Percentiles rank a stretch among this genome's conserved stretches.
phyloP scores from a whole-genome alignment of 1,140 invertebrate species.

The Drosophila tsacasi region DNA sequence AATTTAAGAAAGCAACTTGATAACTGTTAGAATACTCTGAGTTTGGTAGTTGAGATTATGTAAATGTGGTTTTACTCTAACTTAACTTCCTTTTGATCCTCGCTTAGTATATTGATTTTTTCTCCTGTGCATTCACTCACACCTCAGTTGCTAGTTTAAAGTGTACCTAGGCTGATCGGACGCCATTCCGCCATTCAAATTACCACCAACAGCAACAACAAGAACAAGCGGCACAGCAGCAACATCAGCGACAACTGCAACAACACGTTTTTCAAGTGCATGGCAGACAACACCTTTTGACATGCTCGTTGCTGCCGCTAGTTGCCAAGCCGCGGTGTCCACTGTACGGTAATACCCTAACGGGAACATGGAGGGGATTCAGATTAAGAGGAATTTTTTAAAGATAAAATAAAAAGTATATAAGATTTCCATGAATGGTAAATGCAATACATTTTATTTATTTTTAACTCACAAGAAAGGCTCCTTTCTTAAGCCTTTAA shows the following conservation, averaged over 20 bases:
- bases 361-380: not conserved
- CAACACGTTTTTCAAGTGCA: slow-evolving; percentile 79
- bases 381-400: not conserved
- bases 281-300: slow-evolving; percentile 77
- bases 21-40: no score
- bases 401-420: no score
- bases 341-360: slow-evolving; percentile 38
- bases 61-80: not conserved
- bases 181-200: slow-evolving; percentile 76
- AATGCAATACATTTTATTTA: no score
- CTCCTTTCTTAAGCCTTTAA: no score
- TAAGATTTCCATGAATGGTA: no score
- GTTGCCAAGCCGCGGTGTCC: not conserved
- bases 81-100: not conserved
- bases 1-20: not conserved
- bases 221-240: slow-evolving; percentile 30
- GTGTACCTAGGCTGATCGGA: slow-evolving; percentile 54
- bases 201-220: slow-evolving; percentile 61
- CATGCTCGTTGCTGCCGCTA: slow-evolving; percentile 60
- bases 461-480: no score
- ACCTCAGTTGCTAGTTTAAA: not conserved
- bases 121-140: slow-evolving; percentile 9
- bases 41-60: accelerated
- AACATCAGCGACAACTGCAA: slow-evolving; percentile 34
- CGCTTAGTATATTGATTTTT: not conserved